Percentiles rank a stretch among this genome's conserved stretches.
phyloP scores from a whole-genome alignment of 2,888 invertebrate genomes.

The Odontocerum albicorne region DNA sequence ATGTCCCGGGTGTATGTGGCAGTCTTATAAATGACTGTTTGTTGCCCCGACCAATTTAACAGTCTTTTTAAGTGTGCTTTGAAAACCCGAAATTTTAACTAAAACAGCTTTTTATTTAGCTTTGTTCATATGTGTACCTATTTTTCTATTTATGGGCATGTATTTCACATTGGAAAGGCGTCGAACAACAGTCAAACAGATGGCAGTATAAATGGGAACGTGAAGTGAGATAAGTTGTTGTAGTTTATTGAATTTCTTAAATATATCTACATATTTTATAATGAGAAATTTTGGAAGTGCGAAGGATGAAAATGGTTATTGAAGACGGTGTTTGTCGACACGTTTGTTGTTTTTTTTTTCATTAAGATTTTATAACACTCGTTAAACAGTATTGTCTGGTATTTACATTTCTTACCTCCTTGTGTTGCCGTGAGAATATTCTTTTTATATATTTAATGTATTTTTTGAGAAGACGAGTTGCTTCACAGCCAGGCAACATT shows the following conservation, averaged over 20 bases:
- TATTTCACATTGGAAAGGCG: slow-evolving; percentile 6
- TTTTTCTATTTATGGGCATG: slow-evolving; percentile 9
- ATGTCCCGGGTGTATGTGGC: slow-evolving; percentile 14
- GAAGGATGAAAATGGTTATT: not conserved
- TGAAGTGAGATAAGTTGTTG: not conserved
- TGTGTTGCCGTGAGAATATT: slow-evolving; percentile 30
- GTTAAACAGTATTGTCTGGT: slow-evolving; percentile 30
- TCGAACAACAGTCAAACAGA: slow-evolving; percentile 5
- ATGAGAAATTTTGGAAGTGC: not conserved
- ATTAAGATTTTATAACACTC: not conserved
- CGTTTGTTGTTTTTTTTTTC: not conserved
- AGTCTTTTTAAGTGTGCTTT: slow-evolving; percentile 1
- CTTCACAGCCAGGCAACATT: slow-evolving; percentile 30
- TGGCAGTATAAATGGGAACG: not conserved
- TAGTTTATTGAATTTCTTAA: not conserved
- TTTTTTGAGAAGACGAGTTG: slow-evolving; percentile 28
- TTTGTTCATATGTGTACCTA: slow-evolving; percentile 16
- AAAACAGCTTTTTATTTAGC: slow-evolving; percentile 12
- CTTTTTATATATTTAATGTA: slow-evolving; percentile 20
- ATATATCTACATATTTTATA: slow-evolving; percentile 4
- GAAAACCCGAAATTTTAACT: slow-evolving; percentile 1
- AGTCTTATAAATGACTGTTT: not conserved
- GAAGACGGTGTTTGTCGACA: not conserved
- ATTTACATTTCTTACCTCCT: slow-evolving; percentile 26
- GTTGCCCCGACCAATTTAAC: slow-evolving; percentile 8